phyloP scores from a whole-genome alignment of 2,797 vertebrate genomes.

The Botia almorhae region DNA sequence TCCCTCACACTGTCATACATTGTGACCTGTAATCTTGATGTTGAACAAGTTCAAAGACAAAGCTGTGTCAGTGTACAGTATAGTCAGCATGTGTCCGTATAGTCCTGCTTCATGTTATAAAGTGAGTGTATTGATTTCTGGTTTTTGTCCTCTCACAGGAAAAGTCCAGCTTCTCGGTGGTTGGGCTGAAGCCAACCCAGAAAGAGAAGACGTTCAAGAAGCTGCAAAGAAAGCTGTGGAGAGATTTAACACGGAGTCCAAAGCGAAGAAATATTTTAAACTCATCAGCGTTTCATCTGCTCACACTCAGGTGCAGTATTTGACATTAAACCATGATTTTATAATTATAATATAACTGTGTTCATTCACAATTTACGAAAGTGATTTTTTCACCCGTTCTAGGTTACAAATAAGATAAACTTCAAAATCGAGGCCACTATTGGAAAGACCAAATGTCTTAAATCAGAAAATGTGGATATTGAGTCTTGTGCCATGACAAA shows the following conservation, averaged over 20 bases:
- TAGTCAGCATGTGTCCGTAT: neutral
- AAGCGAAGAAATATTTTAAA: constrained; percentile 60
- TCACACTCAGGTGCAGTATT: constrained; percentile 54
- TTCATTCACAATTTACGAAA: neutral
- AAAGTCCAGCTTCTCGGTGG: constrained; percentile 46
- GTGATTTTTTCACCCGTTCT: constrained; percentile 12
- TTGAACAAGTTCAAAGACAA: neutral
- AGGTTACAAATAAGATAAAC: constrained; percentile 62
- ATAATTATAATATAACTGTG: neutral
- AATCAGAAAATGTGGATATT: constrained; percentile 45
- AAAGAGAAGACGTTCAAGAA: constrained; percentile 43
- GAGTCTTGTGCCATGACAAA: constrained; percentile 53
- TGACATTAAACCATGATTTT: too few species aligned
- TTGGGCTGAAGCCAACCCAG: constrained; percentile 17
- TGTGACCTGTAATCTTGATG: neutral
- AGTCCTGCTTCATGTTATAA: neutral
- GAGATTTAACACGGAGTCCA: constrained; percentile 56
- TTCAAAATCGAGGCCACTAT: constrained; percentile 55
- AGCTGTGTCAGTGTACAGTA: neutral
- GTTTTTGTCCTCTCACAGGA: constrained; percentile 40
- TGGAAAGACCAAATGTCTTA: constrained; percentile 62
- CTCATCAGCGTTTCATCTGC: constrained; percentile 60
- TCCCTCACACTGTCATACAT: neutral
- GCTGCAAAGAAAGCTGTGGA: constrained; percentile 57
- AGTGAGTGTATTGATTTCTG: neutral